These are phyloP conservation scores for Synergus japonicus DNA, from an alignment of 2,888 invertebrate genomes.

Conservation along the genomic window DNA sequence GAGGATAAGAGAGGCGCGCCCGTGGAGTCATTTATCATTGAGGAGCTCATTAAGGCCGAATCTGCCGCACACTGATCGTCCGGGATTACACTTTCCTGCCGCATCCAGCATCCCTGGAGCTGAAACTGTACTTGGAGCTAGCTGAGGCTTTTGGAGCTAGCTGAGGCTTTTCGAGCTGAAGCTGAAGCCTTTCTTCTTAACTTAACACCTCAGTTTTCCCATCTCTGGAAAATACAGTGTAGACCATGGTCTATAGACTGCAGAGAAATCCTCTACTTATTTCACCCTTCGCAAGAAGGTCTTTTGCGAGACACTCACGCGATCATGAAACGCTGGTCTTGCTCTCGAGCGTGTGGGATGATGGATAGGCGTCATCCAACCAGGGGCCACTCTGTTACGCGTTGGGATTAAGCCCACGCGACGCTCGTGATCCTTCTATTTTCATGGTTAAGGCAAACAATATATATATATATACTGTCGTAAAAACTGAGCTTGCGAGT, in stretches of 20 bases:
- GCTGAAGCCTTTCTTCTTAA: slow-evolving; percentile 42
- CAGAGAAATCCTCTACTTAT: slow-evolving; percentile 40
- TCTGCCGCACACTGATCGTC: slow-evolving; percentile 76
- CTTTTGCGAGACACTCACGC: neutral
- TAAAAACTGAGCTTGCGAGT: neutral
- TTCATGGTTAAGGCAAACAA: slow-evolving; percentile 8
- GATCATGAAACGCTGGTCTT: neutral
- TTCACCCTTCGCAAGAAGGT: slow-evolving; percentile 33
- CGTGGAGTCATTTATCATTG: slow-evolving; percentile 79
- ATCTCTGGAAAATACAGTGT: slow-evolving; percentile 44
- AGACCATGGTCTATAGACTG: slow-evolving; percentile 49
- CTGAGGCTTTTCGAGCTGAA: neutral
- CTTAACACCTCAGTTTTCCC: slow-evolving; percentile 49
- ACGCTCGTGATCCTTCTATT: slow-evolving; percentile 18
- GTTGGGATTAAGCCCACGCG: slow-evolving; percentile 38
- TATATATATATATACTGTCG: neutral
- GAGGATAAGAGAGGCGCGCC: slow-evolving; percentile 73
- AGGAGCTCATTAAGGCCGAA: slow-evolving; percentile 78
- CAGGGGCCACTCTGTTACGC: slow-evolving; percentile 44
- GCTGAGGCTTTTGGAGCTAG: neutral
- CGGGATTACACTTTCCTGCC: slow-evolving; percentile 67
- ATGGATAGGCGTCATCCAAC: slow-evolving; percentile 41
- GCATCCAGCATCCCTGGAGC: slow-evolving; percentile 35
- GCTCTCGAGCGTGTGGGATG: slow-evolving; percentile 23
- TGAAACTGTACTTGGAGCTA: neutral